Base-by-base conservation (phyloP, 1,140 invertebrate species). In the Ceratina australensis region DNA sequence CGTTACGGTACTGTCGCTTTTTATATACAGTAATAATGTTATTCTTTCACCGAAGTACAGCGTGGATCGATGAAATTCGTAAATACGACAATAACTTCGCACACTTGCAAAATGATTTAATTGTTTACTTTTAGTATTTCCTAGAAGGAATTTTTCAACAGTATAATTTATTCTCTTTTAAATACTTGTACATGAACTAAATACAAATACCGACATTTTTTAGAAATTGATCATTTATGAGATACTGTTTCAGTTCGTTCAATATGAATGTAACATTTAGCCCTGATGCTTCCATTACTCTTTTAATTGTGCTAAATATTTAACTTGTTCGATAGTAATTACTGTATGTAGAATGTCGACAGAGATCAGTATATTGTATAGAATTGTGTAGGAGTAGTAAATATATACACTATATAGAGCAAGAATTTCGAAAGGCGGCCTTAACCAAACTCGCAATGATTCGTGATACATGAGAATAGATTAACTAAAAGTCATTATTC, bases 371-470 rank as follows among this genome's bases (percentile, higher is more conserved):
- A 42, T 42, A 42, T 42, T 42, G 33, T 42, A 26, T 73, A 79
- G 33, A 28, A 10, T 50, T 66, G 10, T 66, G 74, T n/a, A 42
- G 33, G 22, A 63, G 20, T 47, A 47, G 42, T 73, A 66, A 75
- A 78, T 42, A 42, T 42, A 42, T 42, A 42, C 33, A 42, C 74
- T 67, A 4, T 67, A 4, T 18, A 56, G 65, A 16, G 78, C 68
- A 57, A 77, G 52, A 76, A 72, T 71, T 64, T 76, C n/a, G 33
- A 75, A 66, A 82, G 87, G 85, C 86, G 86, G 72, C 65, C 85
- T 89, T 74, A 89, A 89, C 83, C 87, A 90, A 90, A 90, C 86
- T 90, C 88, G 88, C 89, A 90, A 87, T 89, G 86, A 89, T 90
- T 88, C 89, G 89, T 90, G 90, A 90, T 89, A 90, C 89, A 90